Evolutionary conservation across 2,888 invertebrate genomes (phyloP), one percentile per base, ranked within the genome.

Genomic region (Scaeva pyrastri): DNA sequence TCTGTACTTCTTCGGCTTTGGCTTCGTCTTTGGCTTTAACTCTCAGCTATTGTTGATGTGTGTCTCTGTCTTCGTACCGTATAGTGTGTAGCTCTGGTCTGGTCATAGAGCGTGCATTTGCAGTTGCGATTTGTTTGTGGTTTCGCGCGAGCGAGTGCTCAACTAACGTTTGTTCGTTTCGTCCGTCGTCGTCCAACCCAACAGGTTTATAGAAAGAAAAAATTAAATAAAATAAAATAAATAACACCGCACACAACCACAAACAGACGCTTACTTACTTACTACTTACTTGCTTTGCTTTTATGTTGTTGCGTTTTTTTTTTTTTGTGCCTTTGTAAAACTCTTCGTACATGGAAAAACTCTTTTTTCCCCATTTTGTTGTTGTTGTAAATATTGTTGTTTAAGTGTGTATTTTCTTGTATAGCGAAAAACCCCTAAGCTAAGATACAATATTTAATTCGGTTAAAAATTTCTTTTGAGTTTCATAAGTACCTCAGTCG

Each of bases 401-500:
- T 31, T 31, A 7, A 31, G 8, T 31, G n/a, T 52, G 23, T 64
- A 64, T 64, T 64, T 74, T 74, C 52, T 66, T 78, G 66, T 26
- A 71, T 74, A 78, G 74, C 77, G 50, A 56, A 82, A 58, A 77
- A 82, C 70, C 82, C 78, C 82, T 77, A 82, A 86, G 86, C 82
- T 77, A 82, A 86, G 86, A 82, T 86, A 86, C 82, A 82, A 31
- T n/a, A n/a, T 82, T 66, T 48, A 86, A 52, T 86, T 86, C 74
- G 86, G 82, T 86, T 86, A 86, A 86, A 71, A 86, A 86, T 86
- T 86, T 86, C 86, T 86, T 86, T 86, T 82, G 64, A 82, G 77
- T 86, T 82, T 82, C 82, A 82, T 82, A 82, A 86, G 82, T 86
- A 82, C 77, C 82, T 86, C 86, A 86, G 86, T 86, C 86, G 86